Percentiles rank a stretch among this genome's conserved stretches.
Conservation (phyloP, 1,140 invertebrate species). For the Orchesella cincta region DNA sequence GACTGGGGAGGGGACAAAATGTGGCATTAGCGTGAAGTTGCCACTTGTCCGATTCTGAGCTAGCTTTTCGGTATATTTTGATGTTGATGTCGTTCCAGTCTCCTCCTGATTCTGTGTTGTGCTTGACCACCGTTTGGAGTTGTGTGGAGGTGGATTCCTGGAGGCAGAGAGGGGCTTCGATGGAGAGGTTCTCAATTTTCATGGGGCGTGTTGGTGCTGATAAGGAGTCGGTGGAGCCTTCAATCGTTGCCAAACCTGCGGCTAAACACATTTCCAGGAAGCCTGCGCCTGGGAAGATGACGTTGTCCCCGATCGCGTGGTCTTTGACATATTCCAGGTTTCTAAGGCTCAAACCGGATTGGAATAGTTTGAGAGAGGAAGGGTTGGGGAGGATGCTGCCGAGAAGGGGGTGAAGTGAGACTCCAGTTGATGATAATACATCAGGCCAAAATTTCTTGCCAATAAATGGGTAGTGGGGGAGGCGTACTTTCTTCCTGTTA, state of each 20-base stretch:
- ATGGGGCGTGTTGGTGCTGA: neutral
- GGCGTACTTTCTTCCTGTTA: neutral
- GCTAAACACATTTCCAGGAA: slow-evolving; percentile 36
- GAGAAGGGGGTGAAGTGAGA: neutral
- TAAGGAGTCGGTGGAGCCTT: neutral
- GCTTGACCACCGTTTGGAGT: neutral
- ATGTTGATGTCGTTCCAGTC: neutral
- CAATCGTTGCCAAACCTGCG: slow-evolving; percentile 19
- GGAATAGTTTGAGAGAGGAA: neutral
- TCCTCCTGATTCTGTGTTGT: neutral
- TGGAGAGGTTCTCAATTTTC: slow-evolving; percentile 30
- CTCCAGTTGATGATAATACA: neutral
- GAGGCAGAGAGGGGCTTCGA: slow-evolving; percentile 35
- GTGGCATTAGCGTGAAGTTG: neutral
- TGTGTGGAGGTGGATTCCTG: neutral
- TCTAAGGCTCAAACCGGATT: neutral
- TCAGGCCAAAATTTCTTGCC: neutral
- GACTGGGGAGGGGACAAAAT: neutral
- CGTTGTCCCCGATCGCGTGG: slow-evolving; percentile 35
- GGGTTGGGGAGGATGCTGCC: neutral
- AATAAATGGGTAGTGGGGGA: neutral
- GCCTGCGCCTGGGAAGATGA: slow-evolving; percentile 38
- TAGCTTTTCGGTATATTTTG: neutral
- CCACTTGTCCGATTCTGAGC: neutral
- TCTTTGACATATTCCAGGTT: slow-evolving; percentile 34